Evolutionary conservation across 2,797 vertebrate genomes (phyloP).

Genomic region (Diplodus sargus): DNA sequence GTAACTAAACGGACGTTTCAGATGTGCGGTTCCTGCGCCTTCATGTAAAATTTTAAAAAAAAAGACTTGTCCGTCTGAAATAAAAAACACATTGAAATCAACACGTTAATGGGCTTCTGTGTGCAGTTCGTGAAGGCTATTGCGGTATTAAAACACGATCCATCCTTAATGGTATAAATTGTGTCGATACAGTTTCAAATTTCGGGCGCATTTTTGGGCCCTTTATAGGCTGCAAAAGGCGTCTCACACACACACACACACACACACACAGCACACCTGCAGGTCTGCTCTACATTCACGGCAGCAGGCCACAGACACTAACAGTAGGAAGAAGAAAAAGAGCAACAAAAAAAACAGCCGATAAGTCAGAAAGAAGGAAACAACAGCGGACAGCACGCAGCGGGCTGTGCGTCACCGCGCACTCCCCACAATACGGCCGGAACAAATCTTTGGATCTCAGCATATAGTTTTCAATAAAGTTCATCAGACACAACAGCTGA

Average conservation of each 20-base stretch:
- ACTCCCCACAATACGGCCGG: constrained; percentile 89
- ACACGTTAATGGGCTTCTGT: not conserved
- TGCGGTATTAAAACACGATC: constrained; percentile 20
- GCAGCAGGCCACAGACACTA: constrained; percentile 21
- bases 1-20: not conserved
- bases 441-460: constrained; percentile 94
- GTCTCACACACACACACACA: constrained; percentile 13
- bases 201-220: not conserved
- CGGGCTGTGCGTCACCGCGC: constrained; percentile 22
- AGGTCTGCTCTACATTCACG: constrained; percentile 36
- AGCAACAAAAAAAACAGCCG: constrained; percentile 27
- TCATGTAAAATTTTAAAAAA: too few relatives aligned
- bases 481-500: constrained; percentile 55
- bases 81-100: not conserved
- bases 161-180: constrained; percentile 40
- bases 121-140: not conserved
- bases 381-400: constrained; percentile 84
- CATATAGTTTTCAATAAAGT: constrained; percentile 76
- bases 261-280: not conserved
- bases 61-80: not conserved
- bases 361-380: constrained; percentile 67
- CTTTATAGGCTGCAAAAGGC: constrained; percentile 18
- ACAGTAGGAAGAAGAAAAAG: constrained; percentile 61
- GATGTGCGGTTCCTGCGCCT: not conserved
- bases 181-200: constrained; percentile 18